A percentile compares a stretch with the other conserved stretches of the same genome.
These are phyloP conservation scores for Mesoligia furuncula DNA, from an alignment of 2,888 invertebrate genomes.

Conservation along the genomic window DNA sequence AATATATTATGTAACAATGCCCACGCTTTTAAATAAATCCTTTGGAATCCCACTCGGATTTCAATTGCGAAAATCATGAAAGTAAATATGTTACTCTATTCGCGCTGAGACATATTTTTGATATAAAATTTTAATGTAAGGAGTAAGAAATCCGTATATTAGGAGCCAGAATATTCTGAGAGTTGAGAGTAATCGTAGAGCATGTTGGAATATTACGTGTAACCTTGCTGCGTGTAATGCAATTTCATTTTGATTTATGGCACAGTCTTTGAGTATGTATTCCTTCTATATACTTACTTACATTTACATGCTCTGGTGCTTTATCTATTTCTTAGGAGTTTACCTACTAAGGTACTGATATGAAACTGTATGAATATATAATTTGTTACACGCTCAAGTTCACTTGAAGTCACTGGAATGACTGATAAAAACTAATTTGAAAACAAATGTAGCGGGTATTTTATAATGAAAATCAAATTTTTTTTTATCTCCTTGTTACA, in stretches of 20 bases:
- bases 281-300: constrained; percentile 24
- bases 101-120: constrained; percentile 36
- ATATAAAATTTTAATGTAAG: constrained; percentile 47
- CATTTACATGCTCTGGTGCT: constrained; percentile 34
- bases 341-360: background rate
- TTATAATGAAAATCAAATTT: background rate
- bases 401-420: background rate
- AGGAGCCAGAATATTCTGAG: constrained; percentile 40
- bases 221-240: constrained; percentile 59
- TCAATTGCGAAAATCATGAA: constrained; percentile 40
- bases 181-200: constrained; percentile 55
- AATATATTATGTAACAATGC: background rate
- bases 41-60: constrained; percentile 35
- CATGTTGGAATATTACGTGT: constrained; percentile 50
- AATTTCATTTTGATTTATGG: constrained; percentile 66
- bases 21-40: constrained; percentile 23
- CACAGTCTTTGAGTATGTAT: constrained; percentile 30
- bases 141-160: constrained; percentile 25
- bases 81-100: constrained; percentile 31
- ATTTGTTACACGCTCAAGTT: background rate
- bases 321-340: constrained; percentile 16
- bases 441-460: background rate
- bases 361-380: constrained; percentile 1
- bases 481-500: background rate
- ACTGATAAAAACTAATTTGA: background rate